These are phyloP conservation scores for Philereme vetulata DNA, from an alignment of 2,888 invertebrate species.

Conservation along the genomic window DNA sequence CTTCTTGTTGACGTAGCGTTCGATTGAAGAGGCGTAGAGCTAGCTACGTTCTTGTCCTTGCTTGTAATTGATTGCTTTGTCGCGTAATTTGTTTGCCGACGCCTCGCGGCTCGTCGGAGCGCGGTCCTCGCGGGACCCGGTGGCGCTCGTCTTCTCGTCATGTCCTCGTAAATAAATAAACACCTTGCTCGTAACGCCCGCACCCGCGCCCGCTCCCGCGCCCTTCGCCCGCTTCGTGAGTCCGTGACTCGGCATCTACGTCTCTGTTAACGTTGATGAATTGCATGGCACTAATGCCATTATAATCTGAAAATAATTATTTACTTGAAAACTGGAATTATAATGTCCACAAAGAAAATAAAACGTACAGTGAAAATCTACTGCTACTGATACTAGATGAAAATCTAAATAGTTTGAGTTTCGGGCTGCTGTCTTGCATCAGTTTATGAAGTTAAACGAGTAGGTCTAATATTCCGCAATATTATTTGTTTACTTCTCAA, in stretches of 20 bases:
- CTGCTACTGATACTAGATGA: too few species aligned
- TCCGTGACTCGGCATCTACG: slow-evolving; percentile 60
- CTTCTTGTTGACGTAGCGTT: slow-evolving; percentile 82
- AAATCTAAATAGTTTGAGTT: too few species aligned
- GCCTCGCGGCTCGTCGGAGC: slow-evolving; percentile 53
- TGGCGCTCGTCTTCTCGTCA: slow-evolving; percentile 67
- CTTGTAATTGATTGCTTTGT: slow-evolving; percentile 84
- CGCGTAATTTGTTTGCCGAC: slow-evolving; percentile 81
- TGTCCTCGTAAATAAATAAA: slow-evolving; percentile 77
- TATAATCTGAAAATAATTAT: slow-evolving; percentile 6
- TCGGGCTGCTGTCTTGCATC: too few species aligned
- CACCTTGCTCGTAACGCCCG: slow-evolving; percentile 48
- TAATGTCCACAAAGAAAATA: too few species aligned
- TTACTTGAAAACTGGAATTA: too few species aligned
- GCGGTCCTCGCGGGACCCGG: slow-evolving; percentile 72
- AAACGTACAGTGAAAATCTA: too few species aligned
- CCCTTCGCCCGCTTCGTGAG: too few species aligned
- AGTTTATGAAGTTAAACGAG: too few species aligned
- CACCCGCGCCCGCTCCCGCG: slow-evolving; percentile 38
- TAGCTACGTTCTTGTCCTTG: slow-evolving; percentile 74
- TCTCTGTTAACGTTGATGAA: slow-evolving; percentile 55
- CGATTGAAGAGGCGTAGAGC: slow-evolving; percentile 69
- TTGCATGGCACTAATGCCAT: slow-evolving; percentile 45
- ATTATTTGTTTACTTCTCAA: too few species aligned
- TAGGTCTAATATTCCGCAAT: too few species aligned